phyloP scores from a whole-genome alignment of 1,140 invertebrate species.

The Tetraneura akinire region DNA sequence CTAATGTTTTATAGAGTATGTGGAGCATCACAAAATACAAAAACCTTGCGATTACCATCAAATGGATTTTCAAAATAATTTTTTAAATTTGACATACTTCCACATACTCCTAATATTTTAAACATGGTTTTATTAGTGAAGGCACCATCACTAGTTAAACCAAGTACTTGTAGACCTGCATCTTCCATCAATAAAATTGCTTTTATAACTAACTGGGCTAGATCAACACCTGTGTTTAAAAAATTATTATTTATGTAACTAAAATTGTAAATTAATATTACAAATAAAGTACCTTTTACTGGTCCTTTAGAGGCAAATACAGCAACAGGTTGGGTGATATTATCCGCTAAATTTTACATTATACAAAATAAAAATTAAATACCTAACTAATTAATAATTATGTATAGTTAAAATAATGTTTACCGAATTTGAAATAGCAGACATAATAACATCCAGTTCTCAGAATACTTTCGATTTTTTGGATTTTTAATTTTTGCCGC shows the following conservation, averaged over 20 bases:
- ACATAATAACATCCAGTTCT: too few relatives aligned
- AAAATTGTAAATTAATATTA: background rate
- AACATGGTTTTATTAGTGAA: background rate
- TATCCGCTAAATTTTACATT: background rate
- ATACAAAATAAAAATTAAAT: too few relatives aligned
- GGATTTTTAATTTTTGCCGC: too few relatives aligned
- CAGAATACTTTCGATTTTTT: too few relatives aligned
- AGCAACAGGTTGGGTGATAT: background rate
- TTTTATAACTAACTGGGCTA: background rate
- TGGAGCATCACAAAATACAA: too few relatives aligned
- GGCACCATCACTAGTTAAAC: background rate
- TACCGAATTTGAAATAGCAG: too few relatives aligned
- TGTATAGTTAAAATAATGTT: too few relatives aligned
- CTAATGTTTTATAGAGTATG: too few relatives aligned
- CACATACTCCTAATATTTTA: too few relatives aligned
- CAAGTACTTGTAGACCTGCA: background rate
- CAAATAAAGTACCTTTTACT: conserved; percentile 6
- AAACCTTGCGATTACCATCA: too few relatives aligned
- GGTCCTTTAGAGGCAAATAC: background rate
- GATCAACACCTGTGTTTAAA: background rate
- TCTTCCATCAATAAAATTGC: background rate
- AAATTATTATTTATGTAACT: background rate
- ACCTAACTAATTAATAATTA: too few relatives aligned
- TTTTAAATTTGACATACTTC: background rate
- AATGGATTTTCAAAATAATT: too few relatives aligned